Conservation (phyloP, 2,797 vertebrate species). For the Leptodactylus fallax region DNA sequence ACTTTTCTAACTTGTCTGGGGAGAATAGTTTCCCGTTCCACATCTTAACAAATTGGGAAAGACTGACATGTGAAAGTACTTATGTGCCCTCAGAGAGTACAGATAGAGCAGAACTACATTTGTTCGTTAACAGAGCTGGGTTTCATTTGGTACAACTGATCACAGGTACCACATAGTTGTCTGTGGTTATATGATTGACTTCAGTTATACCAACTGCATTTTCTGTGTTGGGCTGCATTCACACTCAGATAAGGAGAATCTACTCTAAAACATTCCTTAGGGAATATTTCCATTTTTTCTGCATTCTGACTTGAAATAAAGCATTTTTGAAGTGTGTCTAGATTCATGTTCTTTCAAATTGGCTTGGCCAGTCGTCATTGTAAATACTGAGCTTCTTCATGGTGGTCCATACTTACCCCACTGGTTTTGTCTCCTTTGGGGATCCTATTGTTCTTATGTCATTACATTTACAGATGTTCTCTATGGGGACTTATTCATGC, state of each 20-base stretch:
- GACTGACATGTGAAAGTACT: not conserved
- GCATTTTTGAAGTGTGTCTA: not conserved
- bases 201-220: not conserved
- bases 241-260: not conserved
- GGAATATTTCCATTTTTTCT: not conserved
- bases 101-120: not conserved
- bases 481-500: constrained; percentile 51
- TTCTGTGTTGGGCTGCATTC: not conserved
- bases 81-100: not conserved
- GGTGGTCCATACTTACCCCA: constrained; percentile 29
- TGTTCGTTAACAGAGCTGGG: not conserved
- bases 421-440: not conserved
- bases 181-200: not conserved
- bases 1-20: not conserved
- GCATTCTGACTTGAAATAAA: not conserved
- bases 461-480: constrained; percentile 49
- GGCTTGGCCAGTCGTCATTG: not conserved
- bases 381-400: not conserved
- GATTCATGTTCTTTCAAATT: not conserved
- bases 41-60: constrained; percentile 10
- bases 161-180: not conserved
- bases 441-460: constrained; percentile 49
- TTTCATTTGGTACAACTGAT: not conserved
- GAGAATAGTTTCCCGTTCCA: not conserved
- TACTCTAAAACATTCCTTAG: not conserved